Evolutionary conservation across 2,888 invertebrate genomes (phyloP).

Genomic region (Tubulanus polymorphus): DNA sequence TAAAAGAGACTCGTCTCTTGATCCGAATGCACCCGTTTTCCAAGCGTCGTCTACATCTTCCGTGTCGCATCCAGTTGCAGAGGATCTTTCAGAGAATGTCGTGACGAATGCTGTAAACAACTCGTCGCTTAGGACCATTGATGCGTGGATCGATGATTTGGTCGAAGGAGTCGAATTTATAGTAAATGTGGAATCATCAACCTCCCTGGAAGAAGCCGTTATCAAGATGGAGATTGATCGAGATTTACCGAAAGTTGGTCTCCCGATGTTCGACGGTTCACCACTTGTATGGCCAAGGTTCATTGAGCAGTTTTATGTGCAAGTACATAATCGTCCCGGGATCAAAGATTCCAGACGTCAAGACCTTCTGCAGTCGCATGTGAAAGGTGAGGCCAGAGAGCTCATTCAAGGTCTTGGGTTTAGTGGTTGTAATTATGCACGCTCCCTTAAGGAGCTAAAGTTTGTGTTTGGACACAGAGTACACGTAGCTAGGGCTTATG

Average conservation of each 20-base stretch:
- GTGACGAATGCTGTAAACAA: too few species aligned
- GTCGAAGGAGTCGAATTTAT: too few species aligned
- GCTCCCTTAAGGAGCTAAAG: neutral
- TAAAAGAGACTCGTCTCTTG: too few species aligned
- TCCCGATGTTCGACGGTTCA: neutral
- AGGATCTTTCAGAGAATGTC: too few species aligned
- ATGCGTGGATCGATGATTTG: too few species aligned
- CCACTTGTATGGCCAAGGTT: neutral
- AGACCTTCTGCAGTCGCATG: neutral
- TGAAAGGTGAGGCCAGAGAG: neutral
- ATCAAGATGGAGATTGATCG: too few species aligned
- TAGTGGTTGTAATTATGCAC: neutral
- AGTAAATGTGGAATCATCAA: too few species aligned
- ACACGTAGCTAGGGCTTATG: neutral
- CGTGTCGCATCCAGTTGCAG: too few species aligned
- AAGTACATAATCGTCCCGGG: neutral
- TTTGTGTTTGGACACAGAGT: neutral
- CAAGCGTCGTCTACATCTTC: too few species aligned
- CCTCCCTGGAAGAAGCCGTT: too few species aligned
- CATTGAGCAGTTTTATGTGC: neutral
- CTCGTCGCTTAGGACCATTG: too few species aligned
- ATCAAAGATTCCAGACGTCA: neutral
- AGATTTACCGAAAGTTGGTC: neutral
- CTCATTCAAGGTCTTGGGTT: neutral
- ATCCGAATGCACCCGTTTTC: too few species aligned